These are phyloP conservation scores for Agrypnus murinus DNA, from an alignment of 2,888 invertebrate species.

Conservation along the genomic window DNA sequence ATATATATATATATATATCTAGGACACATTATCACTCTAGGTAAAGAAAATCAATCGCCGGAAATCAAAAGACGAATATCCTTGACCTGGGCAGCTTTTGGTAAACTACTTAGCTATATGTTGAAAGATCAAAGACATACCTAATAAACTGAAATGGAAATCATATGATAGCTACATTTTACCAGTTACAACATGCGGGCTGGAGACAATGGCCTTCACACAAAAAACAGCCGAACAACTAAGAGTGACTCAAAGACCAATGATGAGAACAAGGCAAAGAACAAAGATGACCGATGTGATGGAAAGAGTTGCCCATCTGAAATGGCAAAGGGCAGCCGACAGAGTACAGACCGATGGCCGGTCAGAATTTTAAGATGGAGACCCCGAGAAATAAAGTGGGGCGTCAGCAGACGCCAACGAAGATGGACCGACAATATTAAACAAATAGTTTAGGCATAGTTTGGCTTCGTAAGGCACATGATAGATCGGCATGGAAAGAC, in stretches of 20 bases:
- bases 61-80: conserved; percentile 48
- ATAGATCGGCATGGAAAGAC: no score
- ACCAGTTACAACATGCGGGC: no score
- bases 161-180: conserved; percentile 1
- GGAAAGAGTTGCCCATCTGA: no score
- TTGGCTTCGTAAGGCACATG: no score
- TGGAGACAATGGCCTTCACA: no score
- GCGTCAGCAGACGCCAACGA: background rate
- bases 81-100: conserved; percentile 52
- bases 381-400: background rate
- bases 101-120: conserved; percentile 42
- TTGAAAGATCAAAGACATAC: conserved; percentile 29
- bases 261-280: background rate
- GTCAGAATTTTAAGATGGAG: background rate
- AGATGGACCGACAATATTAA: background rate
- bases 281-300: no score
- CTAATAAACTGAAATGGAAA: conserved; percentile 45
- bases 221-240: background rate
- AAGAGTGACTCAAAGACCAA: background rate
- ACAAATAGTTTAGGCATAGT: no score
- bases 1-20: conserved; percentile 41
- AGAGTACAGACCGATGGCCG: background rate
- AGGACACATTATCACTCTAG: conserved; percentile 38
- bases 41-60: conserved; percentile 43
- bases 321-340: background rate